Conservation (phyloP, 1,140 invertebrate species). For the Planococcus citri region DNA sequence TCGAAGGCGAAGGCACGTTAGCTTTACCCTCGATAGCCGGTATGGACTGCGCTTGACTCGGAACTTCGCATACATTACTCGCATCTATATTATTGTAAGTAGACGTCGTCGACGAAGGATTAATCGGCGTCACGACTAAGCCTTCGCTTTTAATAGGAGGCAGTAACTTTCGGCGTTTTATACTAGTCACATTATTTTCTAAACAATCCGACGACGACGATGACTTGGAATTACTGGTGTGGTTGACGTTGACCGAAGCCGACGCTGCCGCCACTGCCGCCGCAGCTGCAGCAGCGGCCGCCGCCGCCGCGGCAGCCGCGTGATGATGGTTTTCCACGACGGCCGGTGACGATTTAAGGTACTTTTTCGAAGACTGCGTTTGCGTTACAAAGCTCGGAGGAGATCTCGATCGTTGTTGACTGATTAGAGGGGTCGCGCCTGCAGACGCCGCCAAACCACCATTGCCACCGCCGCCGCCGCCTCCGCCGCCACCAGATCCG, state of each 20-base stretch:
- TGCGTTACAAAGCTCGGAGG: background rate
- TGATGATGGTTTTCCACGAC: background rate
- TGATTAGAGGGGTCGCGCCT: constrained; percentile 13
- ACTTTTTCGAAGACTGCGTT: background rate
- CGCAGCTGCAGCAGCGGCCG: background rate
- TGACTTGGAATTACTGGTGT: background rate
- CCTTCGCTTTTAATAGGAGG: constrained; percentile 24
- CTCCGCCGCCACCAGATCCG: too few species aligned
- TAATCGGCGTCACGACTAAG: constrained; percentile 24
- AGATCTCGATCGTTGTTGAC: constrained; percentile 13
- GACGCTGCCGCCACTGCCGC: too few species aligned
- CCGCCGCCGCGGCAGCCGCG: too few species aligned
- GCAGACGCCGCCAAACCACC: too few species aligned
- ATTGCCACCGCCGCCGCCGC: too few species aligned
- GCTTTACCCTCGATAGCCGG: constrained; percentile 24
- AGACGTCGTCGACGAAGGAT: constrained; percentile 22
- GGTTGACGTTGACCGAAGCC: background rate
- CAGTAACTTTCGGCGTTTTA: constrained; percentile 25
- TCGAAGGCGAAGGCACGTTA: constrained; percentile 24
- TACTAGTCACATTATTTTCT: constrained; percentile 21
- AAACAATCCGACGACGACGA: background rate
- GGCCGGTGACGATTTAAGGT: background rate
- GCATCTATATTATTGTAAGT: constrained; percentile 25
- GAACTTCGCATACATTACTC: constrained; percentile 22
- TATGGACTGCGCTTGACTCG: constrained; percentile 23